Base-by-base conservation (phyloP, 2,888 invertebrate species). In the Peribatodes rhomboidaria region DNA sequence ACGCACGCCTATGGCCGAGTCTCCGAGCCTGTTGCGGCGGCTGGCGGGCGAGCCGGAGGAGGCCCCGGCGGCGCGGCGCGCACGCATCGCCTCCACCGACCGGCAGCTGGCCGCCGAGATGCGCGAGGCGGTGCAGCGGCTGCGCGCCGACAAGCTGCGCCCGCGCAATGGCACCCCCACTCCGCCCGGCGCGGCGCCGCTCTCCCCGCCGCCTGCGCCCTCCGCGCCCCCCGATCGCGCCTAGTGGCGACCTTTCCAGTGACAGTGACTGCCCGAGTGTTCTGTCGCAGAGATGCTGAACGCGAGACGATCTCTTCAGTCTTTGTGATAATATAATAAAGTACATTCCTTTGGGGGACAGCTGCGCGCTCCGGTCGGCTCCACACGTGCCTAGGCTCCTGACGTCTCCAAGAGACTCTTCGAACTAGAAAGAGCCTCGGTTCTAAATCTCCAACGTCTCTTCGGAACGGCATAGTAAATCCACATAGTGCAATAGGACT, bases 21-120 rank as follows among this genome's bases (percentile, higher is more conserved):
- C 86, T 94, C 96, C 71, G 93, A 95, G 79, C 94, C 95, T 87
- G 88, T 95, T 79, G 95, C 96, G 96, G 73, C 95, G 96, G 76
- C 95, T 97, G 75, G 94, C 96, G 70, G 96, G 96, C 70, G 96
- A 95, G 76, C 93, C 95, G 37, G 63, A 56, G 20, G 70, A 95
- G 6, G 95, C 95, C 39, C 92, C 92, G 71, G 91, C 92, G 64
- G 88, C 85, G 66, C 80, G 89, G 7, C 85, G 90, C 14, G 90
- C 94, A 73, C 95, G 93, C 75, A 93, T 94, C 56, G 91, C 87
- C 94, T 95, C 84, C 94, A 81, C 87, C 13, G 91, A 88, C 77
- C 84, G 86, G 65, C 86, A 84, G 78, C 82, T 93, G 67, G 92
- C 93, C 35, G 92, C 91, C 9, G 93, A 92, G 76, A 91, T 93